phyloP scores from a whole-genome alignment of 2,888 invertebrate genomes.

The Scrobipalpa costella region DNA sequence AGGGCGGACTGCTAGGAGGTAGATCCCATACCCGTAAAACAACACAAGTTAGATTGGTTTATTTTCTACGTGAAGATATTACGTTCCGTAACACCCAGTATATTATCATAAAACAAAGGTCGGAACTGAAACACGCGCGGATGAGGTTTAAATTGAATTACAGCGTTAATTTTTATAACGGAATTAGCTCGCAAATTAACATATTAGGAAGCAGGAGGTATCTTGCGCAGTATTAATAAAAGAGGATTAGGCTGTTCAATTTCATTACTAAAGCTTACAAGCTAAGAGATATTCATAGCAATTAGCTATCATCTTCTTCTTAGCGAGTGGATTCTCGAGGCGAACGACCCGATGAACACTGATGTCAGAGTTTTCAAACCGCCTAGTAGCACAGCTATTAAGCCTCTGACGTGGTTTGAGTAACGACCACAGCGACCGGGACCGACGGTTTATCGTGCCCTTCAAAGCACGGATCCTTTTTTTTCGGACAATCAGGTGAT shows the following conservation, averaged over 20 bases:
- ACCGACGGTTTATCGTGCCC: no score
- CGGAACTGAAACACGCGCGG: not conserved
- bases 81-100: not conserved
- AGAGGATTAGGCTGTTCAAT: conserved; percentile 14
- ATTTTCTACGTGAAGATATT: not conserved
- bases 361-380: no score
- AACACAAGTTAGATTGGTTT: not conserved
- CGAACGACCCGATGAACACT: no score
- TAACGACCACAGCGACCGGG: no score
- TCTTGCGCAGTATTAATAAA: conserved; percentile 5
- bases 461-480: no score
- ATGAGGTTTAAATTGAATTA: conserved; percentile 17
- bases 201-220: conserved; percentile 13
- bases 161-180: conserved; percentile 11
- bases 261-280: conserved; percentile 10
- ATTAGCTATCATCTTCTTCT: no score
- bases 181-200: conserved; percentile 5
- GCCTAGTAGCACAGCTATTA: no score
- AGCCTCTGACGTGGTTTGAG: no score
- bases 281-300: not conserved
- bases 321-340: no score
- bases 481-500: no score
- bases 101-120: not conserved
- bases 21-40: no score
- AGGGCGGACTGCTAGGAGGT: no score